phyloP scores from a whole-genome alignment of 2,888 invertebrate species.

The Neoscelio sp. region DNA sequence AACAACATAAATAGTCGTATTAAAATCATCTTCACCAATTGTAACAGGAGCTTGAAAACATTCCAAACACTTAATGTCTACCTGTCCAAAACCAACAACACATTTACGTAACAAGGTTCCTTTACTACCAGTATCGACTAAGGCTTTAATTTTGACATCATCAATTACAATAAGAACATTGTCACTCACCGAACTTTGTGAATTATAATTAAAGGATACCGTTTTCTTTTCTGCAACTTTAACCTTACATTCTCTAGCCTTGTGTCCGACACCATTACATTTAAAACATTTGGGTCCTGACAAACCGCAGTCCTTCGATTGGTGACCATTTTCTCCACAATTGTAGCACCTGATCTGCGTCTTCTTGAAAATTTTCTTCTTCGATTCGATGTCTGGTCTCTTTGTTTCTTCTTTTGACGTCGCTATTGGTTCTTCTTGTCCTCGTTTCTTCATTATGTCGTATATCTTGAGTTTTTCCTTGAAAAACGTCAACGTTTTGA shows the following conservation, averaged over 20 bases:
- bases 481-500: constrained; percentile 22
- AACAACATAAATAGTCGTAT: constrained; percentile 2
- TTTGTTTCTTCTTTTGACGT: neutral
- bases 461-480: constrained; percentile 43
- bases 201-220: constrained; percentile 11
- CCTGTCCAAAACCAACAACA: constrained; percentile 14
- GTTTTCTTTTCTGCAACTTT: constrained; percentile 18
- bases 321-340: constrained; percentile 27
- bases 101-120: constrained; percentile 27
- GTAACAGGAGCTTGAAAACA: constrained; percentile 18
- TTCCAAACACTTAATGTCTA: neutral
- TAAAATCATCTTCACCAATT: constrained; percentile 3
- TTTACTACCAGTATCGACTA: constrained; percentile 11
- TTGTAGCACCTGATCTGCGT: constrained; percentile 5
- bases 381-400: neutral
- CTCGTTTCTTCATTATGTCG: constrained; percentile 20
- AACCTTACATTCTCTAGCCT: constrained; percentile 1
- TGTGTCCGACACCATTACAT: constrained; percentile 19
- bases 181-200: neutral
- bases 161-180: constrained; percentile 8
- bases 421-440: neutral
- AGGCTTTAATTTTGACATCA: constrained; percentile 16
- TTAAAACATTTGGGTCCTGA: constrained; percentile 22
- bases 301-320: constrained; percentile 4
- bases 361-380: neutral